Evolutionary conservation across 2,113 vertebrate species (phyloP).

Genomic region (Pollachius pollachius): DNA sequence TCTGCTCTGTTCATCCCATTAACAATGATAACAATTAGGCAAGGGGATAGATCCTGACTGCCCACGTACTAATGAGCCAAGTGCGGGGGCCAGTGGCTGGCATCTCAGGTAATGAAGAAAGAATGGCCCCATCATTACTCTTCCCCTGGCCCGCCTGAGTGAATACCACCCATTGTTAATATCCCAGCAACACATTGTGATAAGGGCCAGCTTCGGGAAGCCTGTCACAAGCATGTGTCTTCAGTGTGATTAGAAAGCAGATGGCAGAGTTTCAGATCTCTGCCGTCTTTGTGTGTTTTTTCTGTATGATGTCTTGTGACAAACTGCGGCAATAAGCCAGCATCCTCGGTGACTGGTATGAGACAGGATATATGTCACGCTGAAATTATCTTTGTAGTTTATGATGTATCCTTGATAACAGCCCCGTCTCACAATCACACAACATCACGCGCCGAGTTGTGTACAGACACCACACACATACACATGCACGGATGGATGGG

Average conservation of each 20-base stretch:
- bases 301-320: not conserved
- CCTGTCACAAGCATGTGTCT: conserved; percentile 12
- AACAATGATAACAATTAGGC: conserved; percentile 50
- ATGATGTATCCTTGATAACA: conserved; percentile 36
- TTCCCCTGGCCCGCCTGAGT: conserved; percentile 10
- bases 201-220: conserved; percentile 2
- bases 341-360: not conserved
- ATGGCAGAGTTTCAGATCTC: not conserved
- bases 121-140: conserved; percentile 24
- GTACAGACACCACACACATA: no score
- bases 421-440: conserved; percentile 16
- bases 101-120: conserved; percentile 36
- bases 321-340: not conserved
- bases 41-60: conserved; percentile 31
- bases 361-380: not conserved
- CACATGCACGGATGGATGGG: no score
- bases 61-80: conserved; percentile 24
- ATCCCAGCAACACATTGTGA: not conserved
- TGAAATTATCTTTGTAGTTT: conserved; percentile 20
- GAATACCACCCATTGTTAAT: conserved; percentile 23
- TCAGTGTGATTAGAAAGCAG: conserved; percentile 16
- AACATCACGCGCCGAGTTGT: no score
- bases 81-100: conserved; percentile 6
- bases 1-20: conserved; percentile 30
- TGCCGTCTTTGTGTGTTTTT: conserved; percentile 1